Percentiles rank a stretch among this genome's conserved stretches.
Conservation (phyloP, 2,113 vertebrate species). For the Cacatua alba region DNA sequence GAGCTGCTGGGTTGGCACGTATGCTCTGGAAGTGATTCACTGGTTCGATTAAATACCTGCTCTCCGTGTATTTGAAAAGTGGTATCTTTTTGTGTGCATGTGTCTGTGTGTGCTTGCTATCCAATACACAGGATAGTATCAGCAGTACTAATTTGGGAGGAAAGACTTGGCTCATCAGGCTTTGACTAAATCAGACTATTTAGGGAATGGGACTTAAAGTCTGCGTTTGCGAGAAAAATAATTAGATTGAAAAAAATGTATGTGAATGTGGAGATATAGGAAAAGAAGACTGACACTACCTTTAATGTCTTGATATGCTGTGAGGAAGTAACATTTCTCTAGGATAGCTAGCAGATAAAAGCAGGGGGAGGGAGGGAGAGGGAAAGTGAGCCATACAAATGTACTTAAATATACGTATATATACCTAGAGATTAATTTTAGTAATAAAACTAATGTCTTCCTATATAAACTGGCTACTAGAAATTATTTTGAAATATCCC, state of each 20-base stretch:
- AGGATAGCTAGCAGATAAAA: not conserved
- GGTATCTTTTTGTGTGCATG: rapidly evolving
- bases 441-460: not conserved
- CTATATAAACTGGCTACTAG: not conserved
- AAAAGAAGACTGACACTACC: not conserved
- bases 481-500: not conserved
- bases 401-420: too few relatives aligned
- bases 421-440: not conserved
- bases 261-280: not conserved
- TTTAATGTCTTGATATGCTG: not conserved
- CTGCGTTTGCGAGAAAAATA: not conserved
- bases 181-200: not conserved
- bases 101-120: not conserved
- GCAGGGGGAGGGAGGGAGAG: not conserved
- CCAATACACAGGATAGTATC: not conserved
- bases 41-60: not conserved
- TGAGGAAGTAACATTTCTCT: not conserved
- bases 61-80: not conserved
- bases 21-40: not conserved
- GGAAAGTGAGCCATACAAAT: not conserved
- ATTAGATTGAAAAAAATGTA: not conserved
- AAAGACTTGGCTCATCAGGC: not conserved
- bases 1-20: not conserved
- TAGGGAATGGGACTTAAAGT: not conserved
- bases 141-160: not conserved